These are phyloP conservation scores for Polymixis lichenea DNA, from an alignment of 2,888 invertebrate genomes.

Conservation along the genomic window DNA sequence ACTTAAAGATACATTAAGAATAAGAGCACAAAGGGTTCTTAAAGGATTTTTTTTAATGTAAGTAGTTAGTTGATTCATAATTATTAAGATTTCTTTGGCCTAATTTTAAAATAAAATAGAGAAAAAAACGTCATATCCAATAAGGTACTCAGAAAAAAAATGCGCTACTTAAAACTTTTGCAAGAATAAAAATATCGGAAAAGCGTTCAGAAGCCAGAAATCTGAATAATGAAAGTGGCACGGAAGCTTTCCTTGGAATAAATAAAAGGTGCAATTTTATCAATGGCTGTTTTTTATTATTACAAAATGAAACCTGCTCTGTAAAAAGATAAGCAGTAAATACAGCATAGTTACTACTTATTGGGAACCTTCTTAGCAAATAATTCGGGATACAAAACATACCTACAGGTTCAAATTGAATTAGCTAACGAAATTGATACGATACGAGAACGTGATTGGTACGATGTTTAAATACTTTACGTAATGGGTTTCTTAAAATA, in stretches of 20 bases:
- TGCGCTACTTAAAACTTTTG: slow-evolving; percentile 29
- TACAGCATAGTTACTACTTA: neutral
- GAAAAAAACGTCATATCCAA: slow-evolving; percentile 4
- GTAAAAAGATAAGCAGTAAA: neutral
- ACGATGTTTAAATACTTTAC: too few relatives aligned
- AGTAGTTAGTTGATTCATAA: neutral
- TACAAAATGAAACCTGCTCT: slow-evolving; percentile 18
- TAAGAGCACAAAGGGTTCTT: too few relatives aligned
- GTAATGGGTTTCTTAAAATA: too few relatives aligned
- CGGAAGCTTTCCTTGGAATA: slow-evolving; percentile 27
- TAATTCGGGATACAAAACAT: too few relatives aligned
- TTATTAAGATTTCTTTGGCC: neutral
- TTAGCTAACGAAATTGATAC: neutral
- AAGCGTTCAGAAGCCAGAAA: slow-evolving; percentile 35
- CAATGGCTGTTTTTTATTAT: slow-evolving; percentile 11
- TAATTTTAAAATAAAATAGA: neutral
- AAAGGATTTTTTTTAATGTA: too few relatives aligned
- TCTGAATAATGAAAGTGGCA: slow-evolving; percentile 53
- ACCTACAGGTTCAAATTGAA: neutral
- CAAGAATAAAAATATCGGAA: slow-evolving; percentile 53
- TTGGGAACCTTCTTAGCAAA: too few relatives aligned
- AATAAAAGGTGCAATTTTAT: slow-evolving; percentile 44
- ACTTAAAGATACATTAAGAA: neutral
- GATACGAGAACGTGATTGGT: neutral
- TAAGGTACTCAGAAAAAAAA: slow-evolving; percentile 22